A percentile compares a stretch with the other conserved stretches of the same genome.
Conservation (phyloP, 92 coral and sea anemone species). For the Umimayanthus kanabou region DNA sequence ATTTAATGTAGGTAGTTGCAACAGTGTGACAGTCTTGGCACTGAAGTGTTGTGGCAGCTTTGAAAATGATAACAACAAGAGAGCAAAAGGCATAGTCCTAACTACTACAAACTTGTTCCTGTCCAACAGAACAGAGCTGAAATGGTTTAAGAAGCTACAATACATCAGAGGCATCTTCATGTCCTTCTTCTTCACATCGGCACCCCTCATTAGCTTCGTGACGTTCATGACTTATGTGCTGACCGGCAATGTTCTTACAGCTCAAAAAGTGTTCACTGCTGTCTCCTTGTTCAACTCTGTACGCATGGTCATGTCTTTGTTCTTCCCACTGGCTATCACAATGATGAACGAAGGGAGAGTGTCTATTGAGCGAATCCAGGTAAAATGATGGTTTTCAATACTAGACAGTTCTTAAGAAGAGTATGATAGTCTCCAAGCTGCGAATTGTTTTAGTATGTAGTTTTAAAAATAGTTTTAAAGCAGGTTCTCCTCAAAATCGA, state of each 20-base stretch:
- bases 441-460: too few relatives aligned
- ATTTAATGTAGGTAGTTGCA: too few relatives aligned
- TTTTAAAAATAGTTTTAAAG: too few relatives aligned
- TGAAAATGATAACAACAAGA: too few relatives aligned
- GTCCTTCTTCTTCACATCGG: slow-evolving; percentile 85
- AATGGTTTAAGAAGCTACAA: slow-evolving; percentile 66
- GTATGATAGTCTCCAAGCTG: too few relatives aligned
- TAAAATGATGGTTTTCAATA: not conserved
- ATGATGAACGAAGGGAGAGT: slow-evolving; percentile 74
- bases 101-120: not conserved
- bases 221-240: slow-evolving; percentile 75
- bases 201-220: slow-evolving; percentile 64
- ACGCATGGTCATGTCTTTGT: slow-evolving; percentile 71
- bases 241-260: slow-evolving; percentile 73
- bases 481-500: too few relatives aligned
- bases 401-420: too few relatives aligned
- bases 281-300: slow-evolving; percentile 77
- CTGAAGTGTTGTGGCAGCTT: too few relatives aligned
- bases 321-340: slow-evolving; percentile 79
- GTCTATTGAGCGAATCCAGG: slow-evolving; percentile 77
- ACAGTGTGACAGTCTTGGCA: too few relatives aligned
- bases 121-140: slow-evolving; percentile 63
- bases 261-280: slow-evolving; percentile 82
- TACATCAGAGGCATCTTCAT: slow-evolving; percentile 63
- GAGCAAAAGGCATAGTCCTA: too few relatives aligned